These are phyloP conservation scores for Magallana ariakensis DNA, from an alignment of 1,140 invertebrate genomes.

Conservation along the genomic window DNA sequence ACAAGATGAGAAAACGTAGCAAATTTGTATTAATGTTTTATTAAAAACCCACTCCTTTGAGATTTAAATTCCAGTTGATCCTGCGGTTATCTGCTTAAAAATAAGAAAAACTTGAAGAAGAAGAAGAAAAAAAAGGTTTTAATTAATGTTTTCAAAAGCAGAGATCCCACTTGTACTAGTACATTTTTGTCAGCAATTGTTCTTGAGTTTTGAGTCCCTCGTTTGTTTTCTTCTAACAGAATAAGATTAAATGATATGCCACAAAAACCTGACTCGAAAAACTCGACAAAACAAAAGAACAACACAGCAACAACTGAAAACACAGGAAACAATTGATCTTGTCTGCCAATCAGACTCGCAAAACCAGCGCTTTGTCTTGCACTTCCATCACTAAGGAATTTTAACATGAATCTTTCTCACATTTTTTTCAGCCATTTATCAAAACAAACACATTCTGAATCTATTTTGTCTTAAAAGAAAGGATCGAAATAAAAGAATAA, in stretches of 20 bases:
- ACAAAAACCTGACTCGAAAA: neutral
- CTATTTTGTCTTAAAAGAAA: conserved; percentile 26
- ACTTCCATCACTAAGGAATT: conserved; percentile 17
- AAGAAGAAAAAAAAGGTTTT: neutral
- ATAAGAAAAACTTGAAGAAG: neutral
- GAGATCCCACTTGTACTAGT: neutral
- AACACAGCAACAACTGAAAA: conserved; percentile 19
- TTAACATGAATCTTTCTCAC: conserved; percentile 32
- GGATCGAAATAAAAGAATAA: conserved; percentile 17
- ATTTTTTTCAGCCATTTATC: conserved; percentile 33
- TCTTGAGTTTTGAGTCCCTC: neutral
- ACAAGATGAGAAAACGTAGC: neutral
- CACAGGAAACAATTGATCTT: conserved; percentile 38
- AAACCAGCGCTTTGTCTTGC: neutral
- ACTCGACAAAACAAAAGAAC: conserved; percentile 4
- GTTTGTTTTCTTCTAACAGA: neutral
- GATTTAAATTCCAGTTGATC: neutral
- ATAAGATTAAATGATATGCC: conserved; percentile 28
- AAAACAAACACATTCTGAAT: conserved; percentile 35
- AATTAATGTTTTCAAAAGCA: neutral
- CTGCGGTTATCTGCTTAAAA: neutral
- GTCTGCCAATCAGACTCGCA: neutral
- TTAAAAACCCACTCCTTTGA: neutral
- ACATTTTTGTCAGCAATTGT: neutral
- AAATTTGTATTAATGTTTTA: neutral